Base-by-base conservation (phyloP, 2,113 vertebrate genomes). In the Terrapene triunguis region DNA sequence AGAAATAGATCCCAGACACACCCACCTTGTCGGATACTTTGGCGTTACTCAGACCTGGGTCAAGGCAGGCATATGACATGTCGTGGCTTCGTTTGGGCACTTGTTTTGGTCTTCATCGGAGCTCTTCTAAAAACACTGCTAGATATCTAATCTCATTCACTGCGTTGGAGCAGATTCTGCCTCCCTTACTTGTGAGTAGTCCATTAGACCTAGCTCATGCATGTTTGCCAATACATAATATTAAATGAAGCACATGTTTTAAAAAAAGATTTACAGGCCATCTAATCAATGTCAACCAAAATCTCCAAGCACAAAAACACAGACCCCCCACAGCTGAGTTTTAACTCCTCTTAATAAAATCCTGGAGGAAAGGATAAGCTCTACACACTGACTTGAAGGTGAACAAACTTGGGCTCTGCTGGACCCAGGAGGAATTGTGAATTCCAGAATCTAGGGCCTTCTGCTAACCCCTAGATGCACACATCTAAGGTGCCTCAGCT, bases 291-390 rank as follows among this genome's bases (percentile, higher is more conserved):
- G 29, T 62, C 59, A 13, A 13, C 25, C 59, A 32, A 62, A 62
- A 32, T 6, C 59, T 32, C 29, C 59, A 62, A 62, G 25, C 59
- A 62, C 54, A 88, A 14, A 95, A 84, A 51, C 51, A 80, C n/a
- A 50, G 50, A 89, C 93, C 69, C 29, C 55, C 25, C 84, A 86
- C n/a, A 29, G 25, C 29, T 62, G 92, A 55, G 69, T 89, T 88
- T 72, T 55, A 94, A 82, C 95, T 90, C 83, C 72, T 93, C 92
- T 96, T 86, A 95, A 96, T 97, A 93, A 95, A 94, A 95, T 57
- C 78, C n/a, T 92, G 95, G 97, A 72, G 82, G 0, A 92, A 53
- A 35, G 32, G 62, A 65, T 65, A 65, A 35, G 6, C 14, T 54
- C 10, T 65, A 35, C 32, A 13, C 5, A 35, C 6, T 65, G 59